A percentile compares a stretch with the other conserved stretches of the same genome.
These are phyloP conservation scores for Onchidella celtica DNA, from an alignment of 2,888 invertebrate genomes.

Conservation along the genomic window DNA sequence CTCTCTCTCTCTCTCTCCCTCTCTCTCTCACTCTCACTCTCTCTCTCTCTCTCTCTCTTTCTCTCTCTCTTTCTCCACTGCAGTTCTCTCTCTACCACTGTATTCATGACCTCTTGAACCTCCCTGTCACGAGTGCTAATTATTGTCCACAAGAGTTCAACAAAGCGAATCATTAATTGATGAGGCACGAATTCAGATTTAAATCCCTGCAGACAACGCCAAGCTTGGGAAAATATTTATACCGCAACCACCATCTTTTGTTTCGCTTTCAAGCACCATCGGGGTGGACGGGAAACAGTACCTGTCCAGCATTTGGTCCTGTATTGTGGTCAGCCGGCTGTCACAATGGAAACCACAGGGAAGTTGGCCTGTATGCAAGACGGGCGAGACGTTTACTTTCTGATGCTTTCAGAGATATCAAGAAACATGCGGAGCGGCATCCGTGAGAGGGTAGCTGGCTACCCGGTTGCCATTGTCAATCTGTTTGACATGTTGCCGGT, in stretches of 20 bases:
- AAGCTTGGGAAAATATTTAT: neutral
- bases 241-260: neutral
- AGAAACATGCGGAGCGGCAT: too few species aligned
- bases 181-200: neutral
- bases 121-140: neutral
- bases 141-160: neutral
- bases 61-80: too few species aligned
- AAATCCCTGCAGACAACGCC: neutral
- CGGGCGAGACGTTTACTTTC: neutral
- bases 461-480: too few species aligned
- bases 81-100: too few species aligned
- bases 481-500: too few species aligned
- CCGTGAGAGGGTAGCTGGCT: too few species aligned
- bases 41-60: too few species aligned
- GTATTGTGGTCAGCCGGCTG: neutral
- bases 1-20: too few species aligned
- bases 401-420: neutral
- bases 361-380: neutral
- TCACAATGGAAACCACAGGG: neutral
- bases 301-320: neutral
- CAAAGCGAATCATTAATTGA: neutral
- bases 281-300: neutral
- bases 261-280: neutral
- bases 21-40: too few species aligned
- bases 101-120: neutral